These are phyloP conservation scores for Scaptomyza reducta DNA, from an alignment of 2,888 invertebrate genomes.

Conservation along the genomic window DNA sequence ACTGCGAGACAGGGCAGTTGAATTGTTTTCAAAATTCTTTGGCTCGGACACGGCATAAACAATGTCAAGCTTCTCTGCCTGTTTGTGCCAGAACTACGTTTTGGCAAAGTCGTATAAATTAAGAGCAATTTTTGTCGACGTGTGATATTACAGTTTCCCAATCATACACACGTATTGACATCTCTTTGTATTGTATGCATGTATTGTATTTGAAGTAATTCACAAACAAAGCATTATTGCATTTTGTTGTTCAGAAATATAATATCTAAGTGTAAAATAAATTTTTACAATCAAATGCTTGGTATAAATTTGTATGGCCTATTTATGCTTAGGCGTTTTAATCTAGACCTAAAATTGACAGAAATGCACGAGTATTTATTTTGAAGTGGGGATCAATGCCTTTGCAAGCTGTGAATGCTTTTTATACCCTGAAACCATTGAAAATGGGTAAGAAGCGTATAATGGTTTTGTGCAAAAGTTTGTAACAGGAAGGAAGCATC, in stretches of 20 bases:
- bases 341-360: constrained; percentile 6
- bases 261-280: background rate
- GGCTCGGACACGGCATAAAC: constrained; percentile 59
- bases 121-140: constrained; percentile 72
- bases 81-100: constrained; percentile 52
- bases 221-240: background rate
- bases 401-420: constrained; percentile 24
- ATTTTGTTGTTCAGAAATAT: background rate
- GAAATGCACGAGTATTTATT: constrained; percentile 15
- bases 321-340: background rate
- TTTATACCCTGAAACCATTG: background rate
- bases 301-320: background rate
- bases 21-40: constrained; percentile 64
- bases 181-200: background rate
- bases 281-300: background rate
- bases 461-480: too few species aligned
- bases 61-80: constrained; percentile 11
- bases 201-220: background rate
- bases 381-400: constrained; percentile 12
- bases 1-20: constrained; percentile 20
- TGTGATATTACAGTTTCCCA: constrained; percentile 49
- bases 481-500: too few species aligned
- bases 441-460: too few species aligned
- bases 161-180: constrained; percentile 1
- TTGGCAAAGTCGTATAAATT: constrained; percentile 65